A percentile compares a stretch with the other conserved stretches of the same genome.
Evolutionary conservation across 2,888 invertebrate genomes (phyloP).

Genomic region (Synanthedon andrenaeformis): DNA sequence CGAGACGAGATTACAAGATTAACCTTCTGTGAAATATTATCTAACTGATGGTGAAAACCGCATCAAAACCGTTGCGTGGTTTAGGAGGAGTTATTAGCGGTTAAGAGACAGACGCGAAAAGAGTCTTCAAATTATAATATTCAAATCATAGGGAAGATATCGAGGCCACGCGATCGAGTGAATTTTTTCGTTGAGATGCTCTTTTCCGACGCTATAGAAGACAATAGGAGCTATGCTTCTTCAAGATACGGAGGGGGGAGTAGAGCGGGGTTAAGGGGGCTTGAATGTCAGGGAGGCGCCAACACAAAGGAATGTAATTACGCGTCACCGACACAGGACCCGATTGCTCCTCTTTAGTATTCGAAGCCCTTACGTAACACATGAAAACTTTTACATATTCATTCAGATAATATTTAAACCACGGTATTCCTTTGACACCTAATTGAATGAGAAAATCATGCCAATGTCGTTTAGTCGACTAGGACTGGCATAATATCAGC

Average conservation of each 20-base stretch:
- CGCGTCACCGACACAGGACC: slow-evolving; percentile 40
- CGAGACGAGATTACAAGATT: no score
- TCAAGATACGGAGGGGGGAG: not conserved
- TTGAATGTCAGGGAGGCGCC: slow-evolving; percentile 11
- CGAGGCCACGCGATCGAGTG: not conserved
- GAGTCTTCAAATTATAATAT: no score
- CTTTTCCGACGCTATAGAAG: not conserved
- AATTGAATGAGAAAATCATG: no score
- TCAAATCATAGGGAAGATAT: no score
- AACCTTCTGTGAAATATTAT: no score
- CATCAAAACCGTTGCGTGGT: no score
- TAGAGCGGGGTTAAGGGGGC: slow-evolving; percentile 5
- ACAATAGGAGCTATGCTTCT: slow-evolving; percentile 3
- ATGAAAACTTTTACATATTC: not conserved
- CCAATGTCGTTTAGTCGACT: no score
- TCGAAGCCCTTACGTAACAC: slow-evolving; percentile 9
- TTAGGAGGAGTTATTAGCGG: no score
- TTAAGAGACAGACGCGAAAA: no score
- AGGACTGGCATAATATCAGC: no score
- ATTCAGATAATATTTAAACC: not conserved
- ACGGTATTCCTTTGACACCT: no score
- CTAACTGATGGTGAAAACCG: no score
- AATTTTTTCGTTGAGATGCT: not conserved
- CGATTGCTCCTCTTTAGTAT: slow-evolving; percentile 28
- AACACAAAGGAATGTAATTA: slow-evolving; percentile 58